Evolutionary conservation across 37 sponge, comb jelly and placozoan genomes (phyloP).

Genomic region (Geodia barretti): DNA sequence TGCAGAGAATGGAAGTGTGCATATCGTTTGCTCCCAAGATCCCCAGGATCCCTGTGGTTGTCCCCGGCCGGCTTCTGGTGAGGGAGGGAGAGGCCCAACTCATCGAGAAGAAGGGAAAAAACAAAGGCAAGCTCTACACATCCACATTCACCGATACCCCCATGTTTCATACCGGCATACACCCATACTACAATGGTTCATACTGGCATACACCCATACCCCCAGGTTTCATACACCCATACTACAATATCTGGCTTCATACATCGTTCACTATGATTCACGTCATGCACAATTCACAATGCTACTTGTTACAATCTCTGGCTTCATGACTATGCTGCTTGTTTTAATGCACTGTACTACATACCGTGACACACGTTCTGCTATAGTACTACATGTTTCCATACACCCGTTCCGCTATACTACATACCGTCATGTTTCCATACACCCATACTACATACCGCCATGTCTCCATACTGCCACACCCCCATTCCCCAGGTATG

Average conservation of each 20-base stretch:
- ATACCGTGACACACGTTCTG: too few relatives aligned
- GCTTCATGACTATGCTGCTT: too few relatives aligned
- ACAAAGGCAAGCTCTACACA: slow-evolving; percentile 46
- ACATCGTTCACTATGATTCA: too few relatives aligned
- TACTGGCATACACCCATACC: not conserved
- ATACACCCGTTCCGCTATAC: too few relatives aligned
- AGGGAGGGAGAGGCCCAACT: slow-evolving; percentile 56
- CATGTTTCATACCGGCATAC: not conserved
- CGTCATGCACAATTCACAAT: too few relatives aligned
- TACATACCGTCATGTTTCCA: not conserved
- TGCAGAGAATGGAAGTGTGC: slow-evolving; percentile 24
- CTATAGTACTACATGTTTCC: too few relatives aligned
- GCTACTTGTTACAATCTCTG: too few relatives aligned
- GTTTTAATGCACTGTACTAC: too few relatives aligned
- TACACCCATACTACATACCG: not conserved
- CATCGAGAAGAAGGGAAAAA: slow-evolving; percentile 59
- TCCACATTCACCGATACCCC: too few relatives aligned
- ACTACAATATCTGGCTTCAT: too few relatives aligned
- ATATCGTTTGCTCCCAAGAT: slow-evolving; percentile 44
- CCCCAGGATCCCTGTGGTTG: slow-evolving; percentile 21
- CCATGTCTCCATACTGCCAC: not conserved
- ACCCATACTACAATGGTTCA: not conserved
- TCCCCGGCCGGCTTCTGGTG: slow-evolving; percentile 58
- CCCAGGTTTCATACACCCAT: too few relatives aligned
- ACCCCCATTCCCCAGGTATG: slow-evolving; percentile 29